phyloP scores from a whole-genome alignment of 92 coral and sea anemone genomes.

The Pocillopora meandrina region DNA sequence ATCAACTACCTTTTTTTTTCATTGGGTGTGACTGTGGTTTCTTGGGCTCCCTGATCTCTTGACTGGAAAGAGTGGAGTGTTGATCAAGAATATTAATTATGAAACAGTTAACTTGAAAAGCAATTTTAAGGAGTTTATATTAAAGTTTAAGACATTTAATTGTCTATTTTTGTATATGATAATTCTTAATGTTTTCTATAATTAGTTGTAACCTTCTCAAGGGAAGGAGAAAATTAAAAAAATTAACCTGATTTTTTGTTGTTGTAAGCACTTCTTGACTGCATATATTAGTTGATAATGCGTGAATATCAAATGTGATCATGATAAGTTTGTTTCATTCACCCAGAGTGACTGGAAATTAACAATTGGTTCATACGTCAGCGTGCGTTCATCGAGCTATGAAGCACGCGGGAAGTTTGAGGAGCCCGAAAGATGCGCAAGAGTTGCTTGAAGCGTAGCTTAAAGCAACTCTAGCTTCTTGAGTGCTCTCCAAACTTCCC shows the following conservation, averaged over 20 bases:
- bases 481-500: too few relatives aligned
- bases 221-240: background rate
- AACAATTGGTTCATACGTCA: too few relatives aligned
- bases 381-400: too few relatives aligned
- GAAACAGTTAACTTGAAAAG: background rate
- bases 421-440: too few relatives aligned
- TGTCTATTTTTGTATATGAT: background rate
- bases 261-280: too few relatives aligned
- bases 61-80: background rate
- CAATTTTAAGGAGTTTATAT: background rate
- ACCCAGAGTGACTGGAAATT: too few relatives aligned
- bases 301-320: too few relatives aligned
- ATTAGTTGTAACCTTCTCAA: background rate
- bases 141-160: background rate
- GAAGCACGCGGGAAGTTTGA: too few relatives aligned
- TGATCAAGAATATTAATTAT: background rate
- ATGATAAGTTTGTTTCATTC: too few relatives aligned
- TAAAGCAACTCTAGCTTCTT: too few relatives aligned
- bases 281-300: background rate
- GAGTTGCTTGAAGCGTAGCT: too few relatives aligned
- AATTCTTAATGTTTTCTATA: background rate
- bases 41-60: background rate
- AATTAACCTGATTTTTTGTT: background rate
- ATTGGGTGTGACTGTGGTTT: background rate
- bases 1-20: too few relatives aligned